phyloP scores from a whole-genome alignment of 2,113 vertebrate species.

The Lichenostomus cassidix region DNA sequence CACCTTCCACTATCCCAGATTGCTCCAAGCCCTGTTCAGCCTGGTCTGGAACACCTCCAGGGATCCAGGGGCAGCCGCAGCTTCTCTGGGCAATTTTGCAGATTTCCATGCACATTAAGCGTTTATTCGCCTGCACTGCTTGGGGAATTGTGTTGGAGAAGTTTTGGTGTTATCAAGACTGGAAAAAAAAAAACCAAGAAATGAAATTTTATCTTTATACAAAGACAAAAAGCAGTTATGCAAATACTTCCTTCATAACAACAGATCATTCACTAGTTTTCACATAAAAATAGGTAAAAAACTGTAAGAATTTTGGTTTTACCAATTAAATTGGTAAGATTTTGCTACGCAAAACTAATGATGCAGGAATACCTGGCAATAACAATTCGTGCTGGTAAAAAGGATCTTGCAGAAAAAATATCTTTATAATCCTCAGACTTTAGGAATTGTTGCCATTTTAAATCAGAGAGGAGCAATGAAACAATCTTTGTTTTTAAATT shows the following conservation, averaged over 20 bases:
- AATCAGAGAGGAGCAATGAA: background rate
- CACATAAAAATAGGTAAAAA: background rate
- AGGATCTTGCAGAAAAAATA: background rate
- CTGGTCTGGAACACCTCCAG: background rate
- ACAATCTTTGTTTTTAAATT: background rate
- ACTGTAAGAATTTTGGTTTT: background rate
- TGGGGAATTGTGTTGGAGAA: background rate
- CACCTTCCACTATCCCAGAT: background rate
- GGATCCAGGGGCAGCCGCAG: background rate
- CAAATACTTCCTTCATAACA: background rate
- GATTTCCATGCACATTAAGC: background rate
- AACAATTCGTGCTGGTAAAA: background rate
- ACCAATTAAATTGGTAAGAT: background rate
- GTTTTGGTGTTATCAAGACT: background rate
- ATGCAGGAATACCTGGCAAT: background rate
- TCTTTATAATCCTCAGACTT: background rate
- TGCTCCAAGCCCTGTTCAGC: rapidly evolving
- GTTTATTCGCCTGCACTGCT: background rate
- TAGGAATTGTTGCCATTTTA: background rate
- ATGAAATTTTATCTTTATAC: background rate
- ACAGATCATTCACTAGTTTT: background rate
- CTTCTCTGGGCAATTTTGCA: background rate
- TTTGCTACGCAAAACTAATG: background rate
- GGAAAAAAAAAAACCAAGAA: background rate
- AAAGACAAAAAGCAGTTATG: background rate